Percentiles rank a stretch among this genome's conserved stretches.
Evolutionary conservation across 2,797 vertebrate genomes (phyloP).

Genomic region (Melanotaenia nigrans): DNA sequence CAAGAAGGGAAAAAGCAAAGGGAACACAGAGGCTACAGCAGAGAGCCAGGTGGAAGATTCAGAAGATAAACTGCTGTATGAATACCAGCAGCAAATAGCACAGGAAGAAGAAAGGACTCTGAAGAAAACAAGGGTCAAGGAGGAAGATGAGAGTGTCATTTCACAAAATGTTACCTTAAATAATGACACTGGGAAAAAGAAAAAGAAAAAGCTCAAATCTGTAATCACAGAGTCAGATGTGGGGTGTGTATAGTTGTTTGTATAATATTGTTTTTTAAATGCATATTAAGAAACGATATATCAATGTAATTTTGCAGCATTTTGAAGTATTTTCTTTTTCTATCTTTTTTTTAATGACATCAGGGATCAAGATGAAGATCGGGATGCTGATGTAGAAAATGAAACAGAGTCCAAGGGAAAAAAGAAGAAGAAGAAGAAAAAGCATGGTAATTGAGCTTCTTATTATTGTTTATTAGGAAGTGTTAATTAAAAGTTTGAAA

Average conservation of each 20-base stretch:
- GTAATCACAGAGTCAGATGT: conserved; percentile 75
- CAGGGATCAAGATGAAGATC: conserved; percentile 62
- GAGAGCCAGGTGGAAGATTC: conserved; percentile 67
- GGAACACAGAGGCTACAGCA: conserved; percentile 52
- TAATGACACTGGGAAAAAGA: conserved; percentile 88
- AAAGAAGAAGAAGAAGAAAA: conserved; percentile 88
- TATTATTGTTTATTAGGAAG: background rate
- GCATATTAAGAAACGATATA: background rate
- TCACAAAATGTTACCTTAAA: conserved; percentile 75
- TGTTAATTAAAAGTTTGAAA: background rate
- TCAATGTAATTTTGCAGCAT: conserved; percentile 52
- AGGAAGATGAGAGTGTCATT: conserved; percentile 76
- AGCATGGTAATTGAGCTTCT: conserved; percentile 56
- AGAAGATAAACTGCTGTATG: conserved; percentile 85
- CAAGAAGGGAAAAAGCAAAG: conserved; percentile 77
- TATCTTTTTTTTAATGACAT: conserved; percentile 4
- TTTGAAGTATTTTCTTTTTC: conserved; percentile 12
- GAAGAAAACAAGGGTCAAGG: conserved; percentile 82
- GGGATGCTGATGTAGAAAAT: conserved; percentile 67
- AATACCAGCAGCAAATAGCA: conserved; percentile 87
- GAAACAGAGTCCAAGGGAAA: conserved; percentile 82
- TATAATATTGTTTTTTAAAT: background rate
- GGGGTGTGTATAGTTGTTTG: conserved; percentile 63
- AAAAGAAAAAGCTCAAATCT: conserved; percentile 87
- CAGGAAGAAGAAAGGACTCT: conserved; percentile 85